Conservation (phyloP, 2,888 invertebrate genomes). For the Meta bourneti region DNA sequence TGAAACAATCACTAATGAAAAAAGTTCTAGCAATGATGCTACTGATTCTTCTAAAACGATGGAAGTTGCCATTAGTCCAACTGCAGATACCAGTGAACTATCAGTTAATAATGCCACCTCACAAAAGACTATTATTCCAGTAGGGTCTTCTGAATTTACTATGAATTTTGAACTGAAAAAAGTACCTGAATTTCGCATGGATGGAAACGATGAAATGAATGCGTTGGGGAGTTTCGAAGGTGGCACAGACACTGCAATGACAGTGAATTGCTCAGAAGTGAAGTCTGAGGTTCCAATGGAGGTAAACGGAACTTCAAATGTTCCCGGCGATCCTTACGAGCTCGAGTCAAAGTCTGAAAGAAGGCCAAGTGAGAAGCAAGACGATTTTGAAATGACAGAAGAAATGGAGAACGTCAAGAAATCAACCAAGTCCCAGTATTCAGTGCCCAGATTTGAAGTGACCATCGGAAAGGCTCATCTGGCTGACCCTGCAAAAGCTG, state of each 20-base stretch:
- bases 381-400: conserved; percentile 31
- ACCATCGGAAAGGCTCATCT: conserved; percentile 85
- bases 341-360: too few species aligned
- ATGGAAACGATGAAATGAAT: conserved; percentile 2
- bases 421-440: conserved; percentile 48
- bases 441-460: conserved; percentile 86
- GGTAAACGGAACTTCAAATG: not conserved
- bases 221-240: conserved; percentile 36
- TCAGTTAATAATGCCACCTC: conserved; percentile 24
- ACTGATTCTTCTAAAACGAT: conserved; percentile 18
- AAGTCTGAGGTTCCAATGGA: conserved; percentile 1
- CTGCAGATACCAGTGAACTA: conserved; percentile 82
- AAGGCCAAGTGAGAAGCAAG: not conserved
- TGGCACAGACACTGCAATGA: conserved; percentile 22
- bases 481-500: conserved; percentile 84
- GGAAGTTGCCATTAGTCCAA: conserved; percentile 80
- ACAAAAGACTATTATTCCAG: conserved; percentile 49
- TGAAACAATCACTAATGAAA: not conserved
- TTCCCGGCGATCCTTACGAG: not conserved
- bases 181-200: conserved; percentile 31
- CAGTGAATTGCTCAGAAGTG: conserved; percentile 27
- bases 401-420: conserved; percentile 32
- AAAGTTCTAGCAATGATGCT: not conserved
- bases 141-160: conserved; percentile 46
- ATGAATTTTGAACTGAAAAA: conserved; percentile 34